Percentiles rank a stretch among this genome's conserved stretches.
phyloP scores from a whole-genome alignment of 2,797 vertebrate genomes.

The Macrochelys suwanniensis region DNA sequence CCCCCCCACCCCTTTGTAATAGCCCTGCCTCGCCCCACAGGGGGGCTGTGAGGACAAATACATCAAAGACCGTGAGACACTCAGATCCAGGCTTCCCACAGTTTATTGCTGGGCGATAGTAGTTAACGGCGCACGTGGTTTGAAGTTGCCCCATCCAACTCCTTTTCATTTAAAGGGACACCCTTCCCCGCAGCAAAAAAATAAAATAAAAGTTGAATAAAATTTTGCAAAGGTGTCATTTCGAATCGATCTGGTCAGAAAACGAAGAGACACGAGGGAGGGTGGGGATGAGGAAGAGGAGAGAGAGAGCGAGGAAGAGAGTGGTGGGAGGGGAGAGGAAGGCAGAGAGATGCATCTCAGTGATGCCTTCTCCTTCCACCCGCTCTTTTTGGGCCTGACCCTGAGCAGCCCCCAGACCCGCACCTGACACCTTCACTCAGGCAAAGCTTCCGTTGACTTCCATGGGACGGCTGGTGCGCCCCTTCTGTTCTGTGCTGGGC shows the following conservation, averaged over 20 bases:
- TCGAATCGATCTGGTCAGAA: not conserved
- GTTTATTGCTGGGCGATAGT: not conserved
- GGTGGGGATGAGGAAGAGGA: not conserved
- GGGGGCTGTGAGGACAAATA: not conserved
- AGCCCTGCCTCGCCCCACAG: too few relatives aligned
- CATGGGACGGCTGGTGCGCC: not conserved
- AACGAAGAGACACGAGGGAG: not conserved
- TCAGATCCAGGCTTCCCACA: not conserved
- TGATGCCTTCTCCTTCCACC: not conserved
- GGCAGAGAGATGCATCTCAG: not conserved
- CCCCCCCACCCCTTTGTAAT: not conserved
- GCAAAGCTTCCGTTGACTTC: not conserved
- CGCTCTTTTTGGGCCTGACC: not conserved
- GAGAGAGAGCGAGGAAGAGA: not conserved
- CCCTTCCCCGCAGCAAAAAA: not conserved
- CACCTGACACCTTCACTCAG: not conserved
- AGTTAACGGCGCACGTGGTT: not conserved
- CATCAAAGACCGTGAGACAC: not conserved
- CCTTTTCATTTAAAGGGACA: not conserved
- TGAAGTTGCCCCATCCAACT: not conserved
- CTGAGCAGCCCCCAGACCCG: not conserved
- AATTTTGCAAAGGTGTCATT: not conserved
- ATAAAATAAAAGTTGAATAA: not conserved
- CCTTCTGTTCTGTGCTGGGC: not conserved
- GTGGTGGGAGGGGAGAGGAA: not conserved